Base-by-base conservation (phyloP, 2,113 vertebrate species). In the Mormyrus iriodes region DNA sequence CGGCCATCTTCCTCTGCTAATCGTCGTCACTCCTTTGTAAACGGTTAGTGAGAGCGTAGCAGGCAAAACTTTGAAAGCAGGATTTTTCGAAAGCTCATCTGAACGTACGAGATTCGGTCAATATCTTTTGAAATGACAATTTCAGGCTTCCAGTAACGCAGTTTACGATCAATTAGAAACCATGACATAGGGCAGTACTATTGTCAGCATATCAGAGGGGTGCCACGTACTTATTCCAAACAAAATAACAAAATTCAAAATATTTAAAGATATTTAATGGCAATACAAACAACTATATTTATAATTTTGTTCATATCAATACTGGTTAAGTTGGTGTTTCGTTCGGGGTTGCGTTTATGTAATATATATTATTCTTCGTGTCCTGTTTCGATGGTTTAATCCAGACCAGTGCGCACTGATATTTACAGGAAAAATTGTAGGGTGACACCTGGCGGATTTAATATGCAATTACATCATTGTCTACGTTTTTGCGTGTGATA, bases 1-100 rank as follows among this genome's bases (percentile, higher is more conserved):
- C 96, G 89, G 96, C 96, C 95, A 97, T 97, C 87, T 55, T 39
- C 82, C 51, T 19, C n/a, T 6, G 69, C 19, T 3, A 76, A 69
- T 58, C 10, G 21, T 12, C 21, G 21, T 82, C 19, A 44, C 1
- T 42, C 17, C 52, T 44, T 27, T 6, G n/a, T 17, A 27, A 48
- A 2, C 44, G 10, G 0, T n/a, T 52, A 31, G 15, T 52, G 5
- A 53, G 21, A 86, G 49, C 3, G 73, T 9, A 58, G 48, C 31
- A 12, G 0, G 0, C 48, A 83, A 55, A 84, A 3, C 86, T 82
- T 13, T 52, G 35, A 55, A n/a, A 51, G 89, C 44, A 0, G 0
- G 0, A 1, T 0, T 39, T 27, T 73, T 88, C 4, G 48, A n/a
- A 9, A 42, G 0, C 15, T 19, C 1, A 52, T 49, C 12, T 51